These are phyloP conservation scores for Urophycis tenuis DNA, from an alignment of 2,797 vertebrate species.

Conservation along the genomic window DNA sequence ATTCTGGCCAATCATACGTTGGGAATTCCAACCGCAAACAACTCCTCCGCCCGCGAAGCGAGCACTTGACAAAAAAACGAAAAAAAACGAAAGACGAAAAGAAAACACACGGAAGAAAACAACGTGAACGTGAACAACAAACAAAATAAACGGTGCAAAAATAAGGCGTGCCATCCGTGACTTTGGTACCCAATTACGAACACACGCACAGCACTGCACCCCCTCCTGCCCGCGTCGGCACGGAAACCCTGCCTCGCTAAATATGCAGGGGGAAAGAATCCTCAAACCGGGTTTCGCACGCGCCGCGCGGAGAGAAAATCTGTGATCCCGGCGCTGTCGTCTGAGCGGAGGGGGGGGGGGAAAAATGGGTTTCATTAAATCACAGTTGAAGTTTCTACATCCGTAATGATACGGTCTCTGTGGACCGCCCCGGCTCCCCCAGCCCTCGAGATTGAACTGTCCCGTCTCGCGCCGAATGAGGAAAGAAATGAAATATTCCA, in stretches of 20 bases:
- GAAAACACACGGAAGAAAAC: no score
- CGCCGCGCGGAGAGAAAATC: background rate
- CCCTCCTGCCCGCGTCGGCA: background rate
- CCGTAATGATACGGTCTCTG: constrained; percentile 49
- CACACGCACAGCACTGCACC: background rate
- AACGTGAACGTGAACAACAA: no score
- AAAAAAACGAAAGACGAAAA: no score
- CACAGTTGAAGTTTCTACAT: constrained; percentile 51
- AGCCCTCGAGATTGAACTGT: constrained; percentile 28
- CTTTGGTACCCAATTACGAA: background rate
- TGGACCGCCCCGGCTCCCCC: constrained; percentile 21
- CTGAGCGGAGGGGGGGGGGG: constrained; percentile 3
- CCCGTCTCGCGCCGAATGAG: constrained; percentile 19
- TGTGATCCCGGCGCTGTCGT: background rate
- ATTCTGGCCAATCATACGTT: no score
- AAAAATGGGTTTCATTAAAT: constrained; percentile 62
- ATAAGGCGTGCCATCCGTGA: no score
- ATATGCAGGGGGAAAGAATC: background rate
- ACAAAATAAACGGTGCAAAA: no score
- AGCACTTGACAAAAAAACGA: no score
- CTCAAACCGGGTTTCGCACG: background rate
- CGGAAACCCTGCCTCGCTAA: background rate
- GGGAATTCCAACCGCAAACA: no score
- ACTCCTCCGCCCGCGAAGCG: no score
- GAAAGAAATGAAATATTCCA: constrained; percentile 37